These are phyloP conservation scores for Stegostoma tigrinum DNA, from an alignment of 2,113 vertebrate species.

Conservation along the genomic window DNA sequence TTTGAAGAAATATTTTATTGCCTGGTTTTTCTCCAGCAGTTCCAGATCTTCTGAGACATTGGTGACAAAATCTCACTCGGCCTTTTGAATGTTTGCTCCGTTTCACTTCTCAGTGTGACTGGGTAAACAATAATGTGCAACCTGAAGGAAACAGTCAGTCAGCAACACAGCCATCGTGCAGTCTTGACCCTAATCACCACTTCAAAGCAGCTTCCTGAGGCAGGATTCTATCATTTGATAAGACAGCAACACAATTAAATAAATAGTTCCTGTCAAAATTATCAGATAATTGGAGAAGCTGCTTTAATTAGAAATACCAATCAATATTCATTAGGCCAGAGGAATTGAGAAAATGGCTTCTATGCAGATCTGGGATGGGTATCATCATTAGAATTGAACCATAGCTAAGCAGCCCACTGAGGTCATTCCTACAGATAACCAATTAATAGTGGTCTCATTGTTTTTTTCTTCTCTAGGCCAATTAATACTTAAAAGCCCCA, in stretches of 20 bases:
- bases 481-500: constrained; percentile 1
- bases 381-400: constrained; percentile 16
- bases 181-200: constrained; percentile 8
- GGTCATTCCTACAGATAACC: constrained; percentile 1
- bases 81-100: background rate
- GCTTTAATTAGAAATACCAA: constrained; percentile 28
- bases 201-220: constrained; percentile 17
- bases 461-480: background rate
- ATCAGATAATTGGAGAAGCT: constrained; percentile 27
- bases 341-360: constrained; percentile 15
- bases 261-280: constrained; percentile 25
- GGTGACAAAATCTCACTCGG: background rate
- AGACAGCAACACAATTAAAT: constrained; percentile 25
- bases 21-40: background rate
- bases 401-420: background rate
- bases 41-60: background rate
- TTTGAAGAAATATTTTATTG: background rate
- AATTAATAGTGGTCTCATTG: constrained; percentile 7
- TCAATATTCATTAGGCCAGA: constrained; percentile 31
- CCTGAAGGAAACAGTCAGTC: background rate
- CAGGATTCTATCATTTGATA: constrained; percentile 1
- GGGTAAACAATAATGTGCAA: background rate
- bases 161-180: background rate
- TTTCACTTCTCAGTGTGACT: background rate
- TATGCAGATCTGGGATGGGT: constrained; percentile 21